These are phyloP conservation scores for Nephila pilipes DNA, from an alignment of 1,140 invertebrate species.

Conservation along the genomic window DNA sequence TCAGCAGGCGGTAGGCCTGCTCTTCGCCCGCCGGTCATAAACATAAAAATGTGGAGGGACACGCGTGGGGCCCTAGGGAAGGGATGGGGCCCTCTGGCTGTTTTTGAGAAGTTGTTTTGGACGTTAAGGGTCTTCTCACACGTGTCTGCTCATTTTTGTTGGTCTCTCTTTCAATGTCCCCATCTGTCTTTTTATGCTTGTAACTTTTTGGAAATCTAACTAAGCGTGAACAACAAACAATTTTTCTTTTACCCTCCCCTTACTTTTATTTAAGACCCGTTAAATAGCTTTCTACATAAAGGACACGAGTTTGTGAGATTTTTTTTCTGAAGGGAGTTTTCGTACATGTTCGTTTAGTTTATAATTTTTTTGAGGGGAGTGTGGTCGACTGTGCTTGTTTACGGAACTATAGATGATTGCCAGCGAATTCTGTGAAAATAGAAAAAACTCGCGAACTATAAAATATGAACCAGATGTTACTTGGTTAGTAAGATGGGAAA, in stretches of 20 bases:
- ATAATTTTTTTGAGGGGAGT: background rate
- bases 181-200: slow-evolving; percentile 47
- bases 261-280: background rate
- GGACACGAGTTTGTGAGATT: background rate
- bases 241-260: background rate
- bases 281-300: background rate
- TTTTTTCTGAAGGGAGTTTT: background rate
- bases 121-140: slow-evolving; percentile 8
- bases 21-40: slow-evolving; percentile 10
- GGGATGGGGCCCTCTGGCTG: background rate
- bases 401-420: background rate
- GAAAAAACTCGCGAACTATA: background rate
- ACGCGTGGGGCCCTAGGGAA: slow-evolving; percentile 7
- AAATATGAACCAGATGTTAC: background rate
- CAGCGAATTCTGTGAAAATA: background rate
- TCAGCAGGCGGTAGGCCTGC: background rate
- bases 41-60: background rate
- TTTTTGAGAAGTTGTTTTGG: slow-evolving; percentile 38
- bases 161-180: background rate
- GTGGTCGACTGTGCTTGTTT: background rate
- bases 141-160: slow-evolving; percentile 5
- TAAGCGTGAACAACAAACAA: slow-evolving; percentile 7
- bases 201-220: background rate
- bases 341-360: background rate
- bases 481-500: background rate